Evolutionary conservation across 2,113 vertebrate species (phyloP).

Genomic region (Datnioides undecimradiatus): DNA sequence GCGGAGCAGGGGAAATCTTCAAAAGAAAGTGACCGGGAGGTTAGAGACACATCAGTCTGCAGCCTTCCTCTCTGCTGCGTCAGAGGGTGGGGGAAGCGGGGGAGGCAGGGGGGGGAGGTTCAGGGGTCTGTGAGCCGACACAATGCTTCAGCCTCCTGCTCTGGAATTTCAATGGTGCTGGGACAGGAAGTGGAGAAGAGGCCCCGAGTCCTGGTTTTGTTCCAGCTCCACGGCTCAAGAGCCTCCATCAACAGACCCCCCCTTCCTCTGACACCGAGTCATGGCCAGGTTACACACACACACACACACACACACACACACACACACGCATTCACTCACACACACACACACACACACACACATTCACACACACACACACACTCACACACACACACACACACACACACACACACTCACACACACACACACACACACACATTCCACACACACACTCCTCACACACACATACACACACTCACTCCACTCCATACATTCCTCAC

Average conservation of each 20-base stretch:
- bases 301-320: neutral
- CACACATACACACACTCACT: too few relatives aligned
- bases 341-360: conserved; percentile 7
- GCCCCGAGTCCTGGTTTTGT: conserved; percentile 65
- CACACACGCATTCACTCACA: too few relatives aligned
- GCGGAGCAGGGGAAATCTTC: too few relatives aligned
- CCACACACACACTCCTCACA: too few relatives aligned
- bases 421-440: neutral
- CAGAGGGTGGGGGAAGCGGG: too few relatives aligned
- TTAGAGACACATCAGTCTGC: neutral
- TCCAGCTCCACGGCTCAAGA: conserved; percentile 39
- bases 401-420: neutral
- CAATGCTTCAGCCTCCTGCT: conserved; percentile 34
- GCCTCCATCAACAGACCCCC: conserved; percentile 55
- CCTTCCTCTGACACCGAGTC: conserved; percentile 44
- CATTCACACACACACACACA: neutral
- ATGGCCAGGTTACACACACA: conserved; percentile 34
- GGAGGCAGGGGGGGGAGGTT: neutral
- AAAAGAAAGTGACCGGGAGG: too few relatives aligned
- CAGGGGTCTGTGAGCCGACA: neutral
- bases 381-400: neutral
- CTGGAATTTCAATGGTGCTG: conserved; percentile 65
- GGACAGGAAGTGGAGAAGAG: conserved; percentile 70
- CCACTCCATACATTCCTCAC: too few relatives aligned
- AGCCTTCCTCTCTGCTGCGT: neutral